A percentile compares a stretch with the other conserved stretches of the same genome.
Evolutionary conservation across 1,140 invertebrate species (phyloP).

Genomic region (Diplogasteroides magnus): DNA sequence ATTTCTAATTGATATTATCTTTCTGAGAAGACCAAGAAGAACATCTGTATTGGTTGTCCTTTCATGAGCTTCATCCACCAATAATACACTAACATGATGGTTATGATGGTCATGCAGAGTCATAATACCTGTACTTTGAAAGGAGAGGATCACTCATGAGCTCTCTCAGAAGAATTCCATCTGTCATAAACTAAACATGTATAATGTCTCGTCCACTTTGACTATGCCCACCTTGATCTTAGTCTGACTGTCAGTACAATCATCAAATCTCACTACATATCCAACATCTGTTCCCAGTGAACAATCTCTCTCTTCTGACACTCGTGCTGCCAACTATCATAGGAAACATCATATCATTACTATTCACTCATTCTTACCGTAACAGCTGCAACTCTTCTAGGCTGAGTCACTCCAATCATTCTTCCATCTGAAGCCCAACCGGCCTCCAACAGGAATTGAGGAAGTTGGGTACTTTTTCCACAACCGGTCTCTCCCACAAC

Average conservation of each 20-base stretch:
- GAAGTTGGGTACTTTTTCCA: slow-evolving; percentile 87
- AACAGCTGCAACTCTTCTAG: slow-evolving; percentile 80
- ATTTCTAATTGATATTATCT: slow-evolving; percentile 32
- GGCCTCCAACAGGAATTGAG: slow-evolving; percentile 79
- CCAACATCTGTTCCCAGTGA: slow-evolving; percentile 78
- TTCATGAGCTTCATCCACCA: slow-evolving; percentile 96
- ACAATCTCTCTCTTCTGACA: slow-evolving; percentile 79
- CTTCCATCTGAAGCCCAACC: slow-evolving; percentile 69
- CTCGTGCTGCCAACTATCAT: slow-evolving; percentile 72
- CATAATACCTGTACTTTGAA: slow-evolving; percentile 69
- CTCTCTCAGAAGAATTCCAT: slow-evolving; percentile 86
- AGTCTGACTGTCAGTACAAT: slow-evolving; percentile 66
- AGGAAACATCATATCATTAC: neutral
- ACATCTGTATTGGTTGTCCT: slow-evolving; percentile 84
- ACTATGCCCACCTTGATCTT: slow-evolving; percentile 73
- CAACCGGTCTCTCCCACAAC: slow-evolving; percentile 90
- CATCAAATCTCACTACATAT: slow-evolving; percentile 85
- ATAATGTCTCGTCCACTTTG: neutral
- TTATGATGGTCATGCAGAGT: too few relatives aligned
- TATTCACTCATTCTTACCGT: slow-evolving; percentile 58
- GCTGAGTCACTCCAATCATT: slow-evolving; percentile 81
- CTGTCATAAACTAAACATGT: slow-evolving; percentile 78
- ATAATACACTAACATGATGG: slow-evolving; percentile 66
- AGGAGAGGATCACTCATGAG: slow-evolving; percentile 89
- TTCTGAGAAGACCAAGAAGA: slow-evolving; percentile 78